Percentiles rank a stretch among this genome's conserved stretches.
Conservation (phyloP, 1,140 invertebrate genomes). For the Pachyrhynchus sulphureomaculatus region DNA sequence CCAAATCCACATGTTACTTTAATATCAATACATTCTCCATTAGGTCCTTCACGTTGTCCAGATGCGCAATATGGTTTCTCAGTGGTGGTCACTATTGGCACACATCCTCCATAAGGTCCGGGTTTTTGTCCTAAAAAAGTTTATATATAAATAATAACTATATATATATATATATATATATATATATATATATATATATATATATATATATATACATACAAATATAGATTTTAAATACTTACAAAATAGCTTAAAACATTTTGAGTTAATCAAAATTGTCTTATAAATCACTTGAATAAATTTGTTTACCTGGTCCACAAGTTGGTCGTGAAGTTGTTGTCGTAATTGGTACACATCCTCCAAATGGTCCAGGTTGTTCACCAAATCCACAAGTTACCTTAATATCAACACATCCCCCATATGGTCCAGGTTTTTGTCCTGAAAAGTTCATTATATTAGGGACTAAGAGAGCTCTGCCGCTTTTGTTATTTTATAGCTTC, state of each 20-base stretch:
- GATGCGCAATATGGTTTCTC: neutral
- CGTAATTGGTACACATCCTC: slow-evolving; percentile 16
- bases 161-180: too few relatives aligned
- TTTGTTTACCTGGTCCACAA: neutral
- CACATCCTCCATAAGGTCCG: slow-evolving; percentile 12
- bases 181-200: too few relatives aligned
- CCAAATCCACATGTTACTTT: slow-evolving; percentile 10
- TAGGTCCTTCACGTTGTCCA: slow-evolving; percentile 12
- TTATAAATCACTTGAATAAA: too few relatives aligned
- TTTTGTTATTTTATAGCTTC: too few relatives aligned
- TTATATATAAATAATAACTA: too few relatives aligned
- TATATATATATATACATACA: too few relatives aligned
- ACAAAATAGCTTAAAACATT: too few relatives aligned
- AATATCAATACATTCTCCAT: slow-evolving; percentile 14
- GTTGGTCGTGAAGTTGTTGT: neutral
- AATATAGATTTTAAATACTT: too few relatives aligned
- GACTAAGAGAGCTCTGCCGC: too few relatives aligned
- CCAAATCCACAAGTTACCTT: neutral
- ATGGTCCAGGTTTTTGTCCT: neutral
- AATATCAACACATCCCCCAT: neutral
- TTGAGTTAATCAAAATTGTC: too few relatives aligned
- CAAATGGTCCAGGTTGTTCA: slow-evolving; percentile 19
- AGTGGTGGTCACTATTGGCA: neutral
- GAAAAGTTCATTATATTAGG: too few relatives aligned
- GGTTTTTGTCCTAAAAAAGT: neutral